Evolutionary conservation across 2,888 invertebrate genomes (phyloP).

Genomic region (Morinoia aosen): DNA sequence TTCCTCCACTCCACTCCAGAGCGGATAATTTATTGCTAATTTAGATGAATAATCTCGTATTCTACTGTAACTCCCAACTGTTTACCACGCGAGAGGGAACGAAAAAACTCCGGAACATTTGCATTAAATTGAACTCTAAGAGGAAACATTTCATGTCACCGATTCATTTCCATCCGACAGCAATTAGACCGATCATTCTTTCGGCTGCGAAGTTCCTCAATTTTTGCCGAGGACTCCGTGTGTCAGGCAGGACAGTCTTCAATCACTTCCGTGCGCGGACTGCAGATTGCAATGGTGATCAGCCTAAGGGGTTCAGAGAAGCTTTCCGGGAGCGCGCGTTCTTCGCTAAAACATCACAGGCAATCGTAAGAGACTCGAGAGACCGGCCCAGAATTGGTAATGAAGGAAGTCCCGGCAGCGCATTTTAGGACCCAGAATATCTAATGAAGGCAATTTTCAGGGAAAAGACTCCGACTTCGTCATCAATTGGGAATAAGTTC

Average conservation of each 20-base stretch:
- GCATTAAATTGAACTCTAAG: not conserved
- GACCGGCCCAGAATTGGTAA: constrained; percentile 39
- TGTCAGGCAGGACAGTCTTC: constrained; percentile 5
- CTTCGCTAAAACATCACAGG: constrained; percentile 37
- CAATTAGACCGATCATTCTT: not conserved
- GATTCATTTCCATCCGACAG: not conserved
- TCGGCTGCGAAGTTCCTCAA: not conserved
- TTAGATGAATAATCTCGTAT: too few species aligned
- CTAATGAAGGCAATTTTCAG: constrained; percentile 51
- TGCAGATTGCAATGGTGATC: constrained; percentile 45
- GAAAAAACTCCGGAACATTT: not conserved
- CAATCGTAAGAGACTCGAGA: constrained; percentile 13
- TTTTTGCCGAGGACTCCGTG: not conserved
- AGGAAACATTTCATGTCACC: not conserved
- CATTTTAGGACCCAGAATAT: constrained; percentile 45
- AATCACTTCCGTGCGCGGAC: not conserved
- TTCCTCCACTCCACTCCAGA: too few species aligned
- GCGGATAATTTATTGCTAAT: too few species aligned
- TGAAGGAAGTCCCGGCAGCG: constrained; percentile 24
- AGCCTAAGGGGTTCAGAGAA: constrained; percentile 18
- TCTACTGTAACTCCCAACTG: not conserved
- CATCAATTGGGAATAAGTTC: constrained; percentile 46
- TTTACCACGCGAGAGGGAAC: not conserved
- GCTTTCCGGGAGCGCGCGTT: not conserved
- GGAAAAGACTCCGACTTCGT: constrained; percentile 42